Conservation (phyloP, 2,113 vertebrate species). For the Ahaetulla prasina region DNA sequence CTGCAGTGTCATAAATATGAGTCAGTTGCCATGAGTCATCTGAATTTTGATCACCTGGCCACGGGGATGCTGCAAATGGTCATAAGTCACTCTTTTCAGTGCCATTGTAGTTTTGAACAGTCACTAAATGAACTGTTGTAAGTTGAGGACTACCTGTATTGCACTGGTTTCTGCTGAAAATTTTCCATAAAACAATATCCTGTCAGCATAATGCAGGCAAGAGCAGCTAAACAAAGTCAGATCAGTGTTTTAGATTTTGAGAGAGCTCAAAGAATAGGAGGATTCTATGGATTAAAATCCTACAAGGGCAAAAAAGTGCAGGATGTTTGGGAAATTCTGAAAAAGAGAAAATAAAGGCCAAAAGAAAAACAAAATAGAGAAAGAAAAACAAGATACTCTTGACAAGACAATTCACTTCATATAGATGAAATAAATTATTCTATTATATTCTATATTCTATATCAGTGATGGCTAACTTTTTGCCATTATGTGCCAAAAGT, state of each 20-base stretch:
- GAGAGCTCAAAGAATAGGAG: too few species aligned
- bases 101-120: background rate
- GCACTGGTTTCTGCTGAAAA: background rate
- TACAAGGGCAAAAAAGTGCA: too few species aligned
- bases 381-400: background rate
- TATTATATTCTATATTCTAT: too few species aligned
- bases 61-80: background rate
- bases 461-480: too few species aligned
- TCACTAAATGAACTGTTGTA: background rate
- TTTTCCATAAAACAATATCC: constrained; percentile 7
- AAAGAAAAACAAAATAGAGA: background rate
- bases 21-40: background rate
- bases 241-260: too few species aligned
- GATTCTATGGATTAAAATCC: too few species aligned
- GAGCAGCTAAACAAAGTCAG: too few species aligned
- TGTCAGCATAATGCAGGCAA: background rate
- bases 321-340: too few species aligned
- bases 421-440: background rate
- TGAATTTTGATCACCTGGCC: background rate
- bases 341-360: too few species aligned
- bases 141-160: background rate
- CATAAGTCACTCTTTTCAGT: background rate
- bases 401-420: background rate
- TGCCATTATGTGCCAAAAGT: too few species aligned
- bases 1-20: background rate